Evolutionary conservation across 2,797 vertebrate genomes (phyloP).

Genomic region (Pangasius macronema): DNA sequence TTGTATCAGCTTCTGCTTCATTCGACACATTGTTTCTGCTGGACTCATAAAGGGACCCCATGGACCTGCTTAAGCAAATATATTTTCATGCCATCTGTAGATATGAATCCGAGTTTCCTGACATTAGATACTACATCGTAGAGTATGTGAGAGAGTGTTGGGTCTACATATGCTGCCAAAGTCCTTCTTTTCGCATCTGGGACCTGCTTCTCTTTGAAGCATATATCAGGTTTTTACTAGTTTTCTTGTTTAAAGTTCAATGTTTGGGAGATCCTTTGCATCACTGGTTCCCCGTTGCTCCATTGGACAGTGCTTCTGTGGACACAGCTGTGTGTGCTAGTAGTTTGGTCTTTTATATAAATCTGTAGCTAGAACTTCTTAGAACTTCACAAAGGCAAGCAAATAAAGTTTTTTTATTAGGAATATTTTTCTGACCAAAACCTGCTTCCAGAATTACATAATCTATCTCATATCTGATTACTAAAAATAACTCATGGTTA

Average conservation of each 20-base stretch:
- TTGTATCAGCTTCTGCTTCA: conserved; percentile 25
- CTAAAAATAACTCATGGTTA: background rate
- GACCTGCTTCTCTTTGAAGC: conserved; percentile 20
- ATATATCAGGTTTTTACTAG: background rate
- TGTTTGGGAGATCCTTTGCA: background rate
- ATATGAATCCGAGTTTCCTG: conserved; percentile 42
- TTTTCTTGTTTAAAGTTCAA: background rate
- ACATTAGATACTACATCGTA: conserved; percentile 42
- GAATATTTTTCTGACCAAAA: background rate
- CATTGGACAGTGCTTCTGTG: background rate
- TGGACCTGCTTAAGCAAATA: conserved; percentile 19
- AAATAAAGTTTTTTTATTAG: background rate
- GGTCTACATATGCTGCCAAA: conserved; percentile 9
- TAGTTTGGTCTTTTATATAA: background rate
- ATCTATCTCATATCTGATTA: background rate
- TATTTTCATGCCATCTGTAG: conserved; percentile 32
- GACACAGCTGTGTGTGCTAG: background rate
- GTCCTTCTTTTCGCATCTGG: conserved; percentile 15
- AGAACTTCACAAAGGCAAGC: background rate
- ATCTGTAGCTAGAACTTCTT: background rate
- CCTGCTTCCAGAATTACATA: background rate
- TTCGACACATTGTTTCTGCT: conserved; percentile 36
- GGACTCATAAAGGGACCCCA: conserved; percentile 38
- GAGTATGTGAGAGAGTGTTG: conserved; percentile 23
- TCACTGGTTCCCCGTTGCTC: background rate